Conservation (phyloP, 2,113 vertebrate genomes). For the Turnix velox region DNA sequence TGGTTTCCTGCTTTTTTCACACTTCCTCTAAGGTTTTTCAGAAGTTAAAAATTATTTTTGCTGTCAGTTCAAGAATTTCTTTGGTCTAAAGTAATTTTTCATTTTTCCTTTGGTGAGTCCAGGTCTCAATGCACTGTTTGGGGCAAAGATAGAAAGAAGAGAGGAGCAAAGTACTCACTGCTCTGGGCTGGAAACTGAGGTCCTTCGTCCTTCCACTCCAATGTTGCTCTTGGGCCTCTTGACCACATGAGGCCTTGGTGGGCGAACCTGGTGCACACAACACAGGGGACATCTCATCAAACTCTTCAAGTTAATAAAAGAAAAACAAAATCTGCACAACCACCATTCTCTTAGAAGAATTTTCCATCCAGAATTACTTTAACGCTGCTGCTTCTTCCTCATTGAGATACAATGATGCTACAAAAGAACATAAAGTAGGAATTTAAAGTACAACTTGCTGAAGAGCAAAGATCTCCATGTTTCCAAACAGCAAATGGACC, state of each 20-base stretch:
- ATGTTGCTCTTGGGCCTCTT: constrained; percentile 89
- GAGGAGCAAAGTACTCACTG: constrained; percentile 72
- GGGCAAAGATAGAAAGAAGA: not conserved
- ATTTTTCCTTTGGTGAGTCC: not conserved
- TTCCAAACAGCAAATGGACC: not conserved
- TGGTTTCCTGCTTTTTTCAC: not conserved
- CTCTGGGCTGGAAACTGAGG: constrained; percentile 75
- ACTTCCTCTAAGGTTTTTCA: not conserved
- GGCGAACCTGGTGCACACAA: constrained; percentile 78
- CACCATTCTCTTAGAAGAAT: not conserved
- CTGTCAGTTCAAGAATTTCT: not conserved
- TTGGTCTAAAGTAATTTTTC: not conserved
- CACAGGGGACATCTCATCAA: not conserved
- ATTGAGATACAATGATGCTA: not conserved
- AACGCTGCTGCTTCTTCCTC: not conserved
- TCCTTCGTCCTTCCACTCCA: constrained; percentile 71
- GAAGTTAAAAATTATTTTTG: fast-evolving
- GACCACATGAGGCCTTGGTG: constrained; percentile 81
- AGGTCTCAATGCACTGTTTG: not conserved
- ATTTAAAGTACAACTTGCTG: not conserved
- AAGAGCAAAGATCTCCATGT: not conserved
- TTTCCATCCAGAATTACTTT: not conserved
- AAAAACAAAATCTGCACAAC: not conserved
- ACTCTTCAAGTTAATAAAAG: not conserved
- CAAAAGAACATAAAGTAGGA: not conserved